Evolutionary conservation across 2,113 vertebrate genomes (phyloP), one percentile per base, ranked within the genome.

Genomic region (Egretta garzetta): DNA sequence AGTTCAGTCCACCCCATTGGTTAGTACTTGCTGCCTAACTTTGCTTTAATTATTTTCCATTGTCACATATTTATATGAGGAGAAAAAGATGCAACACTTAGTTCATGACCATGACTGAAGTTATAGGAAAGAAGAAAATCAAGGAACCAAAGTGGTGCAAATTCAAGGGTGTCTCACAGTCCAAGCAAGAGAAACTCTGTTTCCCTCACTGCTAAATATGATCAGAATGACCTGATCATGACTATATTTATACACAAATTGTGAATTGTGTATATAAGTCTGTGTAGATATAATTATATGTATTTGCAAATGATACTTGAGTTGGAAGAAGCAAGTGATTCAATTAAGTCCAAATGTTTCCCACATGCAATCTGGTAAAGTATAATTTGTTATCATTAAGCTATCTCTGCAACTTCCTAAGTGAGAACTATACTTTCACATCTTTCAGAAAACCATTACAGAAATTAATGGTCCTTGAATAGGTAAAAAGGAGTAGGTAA

Each of bases 341-440:
- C 91, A 92, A 80, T 96, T 95, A 97, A 96, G 28, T 81, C 86
- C 91, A 95, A 95, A 90, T 91, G 91, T 93, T 90, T 94, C 93
- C 80, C 59, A 86, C 75, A 80, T 70, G 86, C 93, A 96, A 92
- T 86, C 88, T 92, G 93, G 79, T 35, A 55, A 82, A 88, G 88
- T 86, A 18, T 49, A 97, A 96, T 96, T 96, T 95, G 53, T 95
- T 92, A 92, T 70, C 91, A 95, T 94, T 92, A 95, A 94, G 59
- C 53, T 80, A 76, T 74, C 50, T 86, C 47, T 77, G 56, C 41
- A 94, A 66, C 77, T 96, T 94, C 68, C 76, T 63, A 80, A 88
- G 59, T n/a, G 32, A 92, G 72, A 96, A 74, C 39, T 88, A 55
- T 62, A 86, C 50, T 97, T 96, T 55, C 41, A 49, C 49, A 45